Base-by-base conservation (phyloP, 2,797 vertebrate genomes). In the Chromobotia macracanthus region DNA sequence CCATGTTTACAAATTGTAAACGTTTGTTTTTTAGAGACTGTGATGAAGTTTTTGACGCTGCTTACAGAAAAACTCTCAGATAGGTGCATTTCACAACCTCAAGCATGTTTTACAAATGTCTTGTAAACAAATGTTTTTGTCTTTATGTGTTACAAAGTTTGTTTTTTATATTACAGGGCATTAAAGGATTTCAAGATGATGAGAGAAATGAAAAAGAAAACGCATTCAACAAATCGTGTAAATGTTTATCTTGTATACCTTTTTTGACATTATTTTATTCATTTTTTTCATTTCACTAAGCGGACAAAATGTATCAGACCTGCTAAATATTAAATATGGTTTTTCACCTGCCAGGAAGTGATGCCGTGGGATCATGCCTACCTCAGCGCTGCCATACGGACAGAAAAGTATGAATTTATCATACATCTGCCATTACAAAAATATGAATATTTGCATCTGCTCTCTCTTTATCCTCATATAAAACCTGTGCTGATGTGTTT, bases 291-390 rank as follows among this genome's bases (percentile, higher is more conserved):
- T 21, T 25, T 15, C n/a, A 60, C 56, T 25, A 19, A 28, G 56
- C 12, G 25, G 55, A 23, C 11, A 5, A 21, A 58, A 28, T 25
- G 11, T 5, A 58, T 28, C 12, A 60, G 12, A 13, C 21, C 21
- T 58, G 56, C 21, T 25, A 25, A 12, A 60, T 60, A 3, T 16
- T 7, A 93, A n/a, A n/a, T n/a, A n/a, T n/a, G n/a, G 1, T 60
- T 61, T 61, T 61, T 16, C 5, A 25, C 11, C 2, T 6, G 1
- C 1, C 25, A 61, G 58, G 23, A 95, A 80, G 84, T 99, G 65
- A 97, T 98, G 97, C 95, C 97, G 0, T 98, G 97, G 97, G 97
- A 99, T 89, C 96, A 97, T 50, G 95, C 97, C 0, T 98, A 93
- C 88, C 96, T 98, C 84, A 97, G 96, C 2, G 94, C 95, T 0